Evolutionary conservation across 2,113 vertebrate genomes (phyloP), one percentile per base, ranked within the genome.

Genomic region (Tilapia sparmanii): DNA sequence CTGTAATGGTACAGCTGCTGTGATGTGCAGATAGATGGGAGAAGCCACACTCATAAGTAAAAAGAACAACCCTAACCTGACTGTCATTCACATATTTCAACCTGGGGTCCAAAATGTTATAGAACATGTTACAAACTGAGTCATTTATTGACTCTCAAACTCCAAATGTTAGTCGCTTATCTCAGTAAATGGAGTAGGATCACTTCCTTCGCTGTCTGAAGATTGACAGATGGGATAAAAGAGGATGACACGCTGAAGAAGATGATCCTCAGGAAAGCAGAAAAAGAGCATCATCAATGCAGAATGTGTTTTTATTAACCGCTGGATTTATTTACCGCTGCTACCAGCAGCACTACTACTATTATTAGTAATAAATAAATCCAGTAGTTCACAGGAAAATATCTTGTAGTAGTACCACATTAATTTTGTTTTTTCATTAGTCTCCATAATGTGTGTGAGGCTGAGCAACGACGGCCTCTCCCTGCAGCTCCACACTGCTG

Each of bases 401-500:
- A n/a, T 53, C 50, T 10, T 53, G 50, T 3, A 53, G 9, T 52
- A 52, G 47, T 9, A 19, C 47, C 47, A 5, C 47, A 50, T 50
- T 5, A 50, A 50, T 18, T 50, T 50, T 50, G 16, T 18, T 18
- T 50, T 18, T 18, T 95, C 95, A 59, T 95, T 95, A 13, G 97
- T 96, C 94, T 98, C 96, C 80, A 98, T 91, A 1, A 97, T 61
- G 4, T 98, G 97, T 59, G 93, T 90, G 80, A 98, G 93, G 88
- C 96, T 93, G 82, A 96, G 94, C 40, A 97, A 88, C 0, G 97
- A 97, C 11, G 97, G 82, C 59, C 95, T 96, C 84, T 94, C 96
- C 10, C 96, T 94, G 93, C 97, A 97, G 93, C 94, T 97, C 98
- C 97, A 98, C 71, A 97, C 96, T 76, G 92, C 96, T 5, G 97